Percentiles rank a stretch among this genome's conserved stretches.
Evolutionary conservation across 2,888 invertebrate species (phyloP).

Genomic region (Drosophila peninsularis): DNA sequence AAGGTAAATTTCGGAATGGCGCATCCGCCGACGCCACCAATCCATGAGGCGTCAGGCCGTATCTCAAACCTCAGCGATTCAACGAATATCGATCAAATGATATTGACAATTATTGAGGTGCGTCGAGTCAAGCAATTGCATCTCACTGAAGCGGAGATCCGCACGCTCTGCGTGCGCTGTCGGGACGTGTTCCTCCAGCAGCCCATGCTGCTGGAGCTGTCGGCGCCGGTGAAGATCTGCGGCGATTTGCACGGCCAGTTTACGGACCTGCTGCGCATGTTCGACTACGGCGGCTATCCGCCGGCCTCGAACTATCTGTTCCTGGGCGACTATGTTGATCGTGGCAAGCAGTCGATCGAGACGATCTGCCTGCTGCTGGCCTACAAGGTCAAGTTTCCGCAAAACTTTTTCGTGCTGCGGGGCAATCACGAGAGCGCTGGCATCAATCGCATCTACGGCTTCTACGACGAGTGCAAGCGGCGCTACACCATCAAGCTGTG

Average conservation of each 20-base stretch:
- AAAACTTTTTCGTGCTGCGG: conserved; percentile 96
- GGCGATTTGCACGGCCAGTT: conserved; percentile 60
- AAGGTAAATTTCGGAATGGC: conserved; percentile 5
- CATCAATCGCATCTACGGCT: conserved; percentile 96
- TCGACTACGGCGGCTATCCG: conserved; percentile 98
- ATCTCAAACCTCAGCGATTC: conserved; percentile 14
- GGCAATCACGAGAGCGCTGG: conserved; percentile 91
- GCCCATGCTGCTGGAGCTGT: conserved; percentile 70
- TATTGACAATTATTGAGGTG: conserved; percentile 46
- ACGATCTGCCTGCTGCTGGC: conserved; percentile 97
- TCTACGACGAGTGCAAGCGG: conserved; percentile 97
- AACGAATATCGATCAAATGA: conserved; percentile 49
- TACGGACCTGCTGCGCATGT: conserved; percentile 90
- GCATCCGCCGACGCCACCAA: neutral
- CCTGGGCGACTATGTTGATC: conserved; percentile 98
- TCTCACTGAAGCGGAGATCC: conserved; percentile 51
- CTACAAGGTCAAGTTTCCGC: conserved; percentile 96
- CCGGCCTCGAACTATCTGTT: conserved; percentile 99
- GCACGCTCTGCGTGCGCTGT: conserved; percentile 39
- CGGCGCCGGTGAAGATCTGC: conserved; percentile 50
- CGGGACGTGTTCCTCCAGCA: conserved; percentile 46
- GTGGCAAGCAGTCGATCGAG: conserved; percentile 97
- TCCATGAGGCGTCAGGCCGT: conserved; percentile 8
- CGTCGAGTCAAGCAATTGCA: conserved; percentile 45
- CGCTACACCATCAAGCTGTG: conserved; percentile 98